These are phyloP conservation scores for Eublepharis macularius DNA, from an alignment of 2,113 vertebrate species.

Conservation along the genomic window DNA sequence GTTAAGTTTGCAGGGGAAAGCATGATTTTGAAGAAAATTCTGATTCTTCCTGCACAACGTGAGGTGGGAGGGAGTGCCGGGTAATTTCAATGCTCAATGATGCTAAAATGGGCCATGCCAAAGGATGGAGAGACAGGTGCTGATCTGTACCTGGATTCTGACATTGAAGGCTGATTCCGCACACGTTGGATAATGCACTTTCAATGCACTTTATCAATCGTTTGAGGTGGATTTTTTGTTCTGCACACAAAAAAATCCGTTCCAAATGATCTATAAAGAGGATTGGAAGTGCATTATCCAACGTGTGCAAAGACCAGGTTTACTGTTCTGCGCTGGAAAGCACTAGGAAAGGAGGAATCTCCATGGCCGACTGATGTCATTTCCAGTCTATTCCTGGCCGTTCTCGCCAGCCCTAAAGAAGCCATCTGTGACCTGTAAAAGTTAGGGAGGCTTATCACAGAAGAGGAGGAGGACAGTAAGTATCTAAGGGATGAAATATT, in stretches of 20 bases:
- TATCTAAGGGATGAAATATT: not conserved
- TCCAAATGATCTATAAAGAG: no score
- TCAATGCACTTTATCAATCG: no score
- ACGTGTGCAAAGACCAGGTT: no score
- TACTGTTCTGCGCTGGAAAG: conserved; percentile 45
- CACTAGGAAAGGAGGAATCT: conserved; percentile 52
- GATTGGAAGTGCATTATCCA: no score
- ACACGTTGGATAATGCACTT: no score
- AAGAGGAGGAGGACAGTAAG: fast-evolving
- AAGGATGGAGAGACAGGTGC: not conserved
- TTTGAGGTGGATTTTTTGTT: no score
- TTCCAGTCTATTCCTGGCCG: conserved; percentile 39
- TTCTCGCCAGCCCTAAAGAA: conserved; percentile 2
- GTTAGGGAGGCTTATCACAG: not conserved
- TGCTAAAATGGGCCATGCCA: not conserved
- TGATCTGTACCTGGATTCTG: conserved; percentile 51
- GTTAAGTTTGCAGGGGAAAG: not conserved
- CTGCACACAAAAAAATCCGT: no score
- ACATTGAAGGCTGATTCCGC: no score
- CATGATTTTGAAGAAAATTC: conserved; percentile 28
- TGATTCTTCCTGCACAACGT: conserved; percentile 16
- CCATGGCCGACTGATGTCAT: conserved; percentile 43
- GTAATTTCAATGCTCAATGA: conserved; percentile 50
- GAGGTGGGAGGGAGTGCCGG: no score
- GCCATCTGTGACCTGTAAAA: conserved; percentile 37